Percentiles rank a stretch among this genome's conserved stretches.
Conservation (phyloP, 1,140 invertebrate genomes). For the Ostrea denselamellosa region DNA sequence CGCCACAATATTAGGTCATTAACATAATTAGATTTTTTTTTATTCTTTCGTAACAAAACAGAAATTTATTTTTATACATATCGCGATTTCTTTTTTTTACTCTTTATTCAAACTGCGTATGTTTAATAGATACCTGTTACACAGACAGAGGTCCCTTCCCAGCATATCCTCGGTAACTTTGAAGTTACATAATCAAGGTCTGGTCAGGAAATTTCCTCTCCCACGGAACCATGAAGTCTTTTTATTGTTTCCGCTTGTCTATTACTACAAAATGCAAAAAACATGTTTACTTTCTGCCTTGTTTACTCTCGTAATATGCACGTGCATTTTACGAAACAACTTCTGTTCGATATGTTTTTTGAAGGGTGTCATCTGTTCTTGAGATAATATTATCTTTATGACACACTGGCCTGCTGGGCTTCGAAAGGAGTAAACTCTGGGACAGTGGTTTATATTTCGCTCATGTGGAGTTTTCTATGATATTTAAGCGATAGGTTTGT, state of each 20-base stretch:
- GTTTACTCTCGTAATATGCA: slow-evolving; percentile 36
- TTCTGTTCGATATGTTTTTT: slow-evolving; percentile 17
- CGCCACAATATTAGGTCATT: no score
- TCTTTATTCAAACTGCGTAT: neutral
- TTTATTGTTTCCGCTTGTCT: slow-evolving; percentile 35
- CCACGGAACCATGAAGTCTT: slow-evolving; percentile 11
- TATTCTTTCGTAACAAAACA: neutral
- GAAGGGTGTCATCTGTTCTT: slow-evolving; percentile 10
- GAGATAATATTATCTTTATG: slow-evolving; percentile 24
- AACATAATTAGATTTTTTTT: neutral
- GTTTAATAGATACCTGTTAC: slow-evolving; percentile 3
- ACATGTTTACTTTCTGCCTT: slow-evolving; percentile 37
- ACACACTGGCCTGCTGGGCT: neutral
- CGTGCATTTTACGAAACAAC: slow-evolving; percentile 31
- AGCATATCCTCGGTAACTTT: neutral
- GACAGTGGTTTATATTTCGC: neutral
- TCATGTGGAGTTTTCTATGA: slow-evolving; percentile 25
- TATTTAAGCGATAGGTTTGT: slow-evolving; percentile 23
- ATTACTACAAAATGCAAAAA: slow-evolving; percentile 26
- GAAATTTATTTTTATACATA: neutral
- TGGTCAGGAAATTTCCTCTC: neutral
- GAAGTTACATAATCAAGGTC: slow-evolving; percentile 8
- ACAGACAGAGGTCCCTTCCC: neutral
- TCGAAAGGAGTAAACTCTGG: neutral
- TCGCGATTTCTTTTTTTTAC: neutral